Evolutionary conservation across 37 sponge, comb jelly and placozoan genomes (phyloP), one percentile per base, ranked within the genome.

Genomic region (Hormiphora californensis): DNA sequence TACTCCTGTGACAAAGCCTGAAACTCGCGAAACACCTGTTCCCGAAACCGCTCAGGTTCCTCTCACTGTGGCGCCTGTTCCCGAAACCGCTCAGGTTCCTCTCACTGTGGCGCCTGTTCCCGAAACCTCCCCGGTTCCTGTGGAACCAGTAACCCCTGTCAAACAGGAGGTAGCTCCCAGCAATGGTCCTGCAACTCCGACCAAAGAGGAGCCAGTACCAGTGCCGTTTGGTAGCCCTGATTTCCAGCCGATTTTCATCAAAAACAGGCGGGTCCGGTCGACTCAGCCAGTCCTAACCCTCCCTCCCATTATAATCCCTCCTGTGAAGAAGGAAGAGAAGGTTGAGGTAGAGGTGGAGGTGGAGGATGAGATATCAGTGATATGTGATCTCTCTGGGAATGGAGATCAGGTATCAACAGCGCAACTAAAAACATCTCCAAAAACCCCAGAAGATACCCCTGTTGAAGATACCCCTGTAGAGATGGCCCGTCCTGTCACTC

Each of bases 211-310:
- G 25, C 3, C 3, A 4, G 25, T n/a, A 19, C 3, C 23, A 4
- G 19, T 30, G 5, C 21, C 59, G 4, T 30, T 3, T n/a, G 21
- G 5, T 4, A 4, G 5, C 3, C 59, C 23, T 57, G 59, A 36
- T 43, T 73, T 73, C 25, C 81, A 73, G 43, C 81, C 81, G 4
- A 73, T 73, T 41, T 32, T 46, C 21, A 73, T 73, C 2, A 73
- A 73, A 33, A 73, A 73, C 46, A 30, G 43, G 38, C 40, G 21
- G 44, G 21, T 0, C n/a, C 9, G 38, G 41, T 4, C 23, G 5
- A 73, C 21, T 9, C 28, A 27, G 28, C 22, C 81, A 1, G 44
- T 73, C 27, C 35, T 73, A 7, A 73, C 81, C 25, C 12, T 73
- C 8, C 21, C 21, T 4, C 81, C 81, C 0, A 40, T 73, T 23